Evolutionary conservation across 2,888 invertebrate genomes (phyloP), one percentile per base, ranked within the genome.

Genomic region (Himalopsyche japonica): DNA sequence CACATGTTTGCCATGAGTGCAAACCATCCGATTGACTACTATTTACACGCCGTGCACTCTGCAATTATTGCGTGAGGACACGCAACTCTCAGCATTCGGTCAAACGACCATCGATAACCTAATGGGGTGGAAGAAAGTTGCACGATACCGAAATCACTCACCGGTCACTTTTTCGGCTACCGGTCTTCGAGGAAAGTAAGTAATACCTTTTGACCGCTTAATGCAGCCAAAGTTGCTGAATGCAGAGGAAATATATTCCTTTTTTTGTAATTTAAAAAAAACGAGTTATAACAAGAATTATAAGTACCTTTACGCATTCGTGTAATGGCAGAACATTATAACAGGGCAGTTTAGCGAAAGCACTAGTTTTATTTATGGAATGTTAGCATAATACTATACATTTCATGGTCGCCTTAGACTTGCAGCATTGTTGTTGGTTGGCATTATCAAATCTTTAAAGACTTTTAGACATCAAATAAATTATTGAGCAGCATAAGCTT

Each of bases 91-190:
- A 64, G 83, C 86, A 81, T 79, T 85, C 85, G 86, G 85, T 86
- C 86, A 86, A 86, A 82, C 82, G 85, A 82, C 83, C 83, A 85
- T 86, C 84, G 85, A 85, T 85, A 79, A 83, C 79, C 82, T 86
- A 86, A 86, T 86, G 84, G 85, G 82, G 79, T 30, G 70, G 70
- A 70, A 82, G 85, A 85, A 86, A 86, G 82, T 78, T 76, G 82
- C 82, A 82, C 84, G 84, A 76, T 77, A 76, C 80, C 80, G 76
- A 79, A 81, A 32, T 77, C 37, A 77, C 70, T 70, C 8, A 20
- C 32, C 10, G 48, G 76, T 43, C 43, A 27, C 32, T 47, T 76
- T 76, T 81, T 81, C 27, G 81, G 81, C 81, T 81, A 81, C 81
- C 76, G 81, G 81, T 47, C 48, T 76, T 76, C 76, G 27, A 32